Evolutionary conservation across 2,113 vertebrate species (phyloP).

Genomic region (Alaudala cheleensis): DNA sequence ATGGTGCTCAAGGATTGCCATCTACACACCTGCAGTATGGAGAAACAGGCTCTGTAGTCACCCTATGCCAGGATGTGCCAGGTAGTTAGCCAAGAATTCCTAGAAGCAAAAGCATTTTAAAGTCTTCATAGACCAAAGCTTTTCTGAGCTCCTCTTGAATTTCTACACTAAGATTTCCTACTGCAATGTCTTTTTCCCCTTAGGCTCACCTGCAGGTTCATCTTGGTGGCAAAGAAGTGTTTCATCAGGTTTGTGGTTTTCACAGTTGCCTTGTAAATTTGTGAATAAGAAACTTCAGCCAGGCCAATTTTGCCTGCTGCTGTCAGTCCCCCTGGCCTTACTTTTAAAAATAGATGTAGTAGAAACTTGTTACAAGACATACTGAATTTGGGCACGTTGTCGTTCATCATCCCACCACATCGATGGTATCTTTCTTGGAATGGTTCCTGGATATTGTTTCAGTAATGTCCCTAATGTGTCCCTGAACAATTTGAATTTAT

Average conservation of each 20-base stretch:
- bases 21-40: neutral
- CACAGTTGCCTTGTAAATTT: neutral
- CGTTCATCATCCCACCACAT: neutral
- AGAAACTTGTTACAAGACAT: neutral
- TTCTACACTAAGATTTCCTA: neutral
- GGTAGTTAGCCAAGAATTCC: neutral
- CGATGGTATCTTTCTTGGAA: neutral
- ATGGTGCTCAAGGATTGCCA: neutral
- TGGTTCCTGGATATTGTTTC: neutral
- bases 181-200: neutral
- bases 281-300: neutral
- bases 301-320: neutral
- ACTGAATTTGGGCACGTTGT: neutral
- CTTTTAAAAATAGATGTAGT: neutral
- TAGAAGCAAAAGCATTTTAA: neutral
- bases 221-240: neutral
- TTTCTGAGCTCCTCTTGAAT: neutral
- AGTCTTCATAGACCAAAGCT: neutral
- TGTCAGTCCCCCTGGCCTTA: neutral
- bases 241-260: neutral
- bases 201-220: neutral
- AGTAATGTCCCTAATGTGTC: neutral
- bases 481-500: neutral
- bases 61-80: neutral
- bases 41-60: neutral